Conservation (phyloP, 1,140 invertebrate species). For the Drosophila watanabei region DNA sequence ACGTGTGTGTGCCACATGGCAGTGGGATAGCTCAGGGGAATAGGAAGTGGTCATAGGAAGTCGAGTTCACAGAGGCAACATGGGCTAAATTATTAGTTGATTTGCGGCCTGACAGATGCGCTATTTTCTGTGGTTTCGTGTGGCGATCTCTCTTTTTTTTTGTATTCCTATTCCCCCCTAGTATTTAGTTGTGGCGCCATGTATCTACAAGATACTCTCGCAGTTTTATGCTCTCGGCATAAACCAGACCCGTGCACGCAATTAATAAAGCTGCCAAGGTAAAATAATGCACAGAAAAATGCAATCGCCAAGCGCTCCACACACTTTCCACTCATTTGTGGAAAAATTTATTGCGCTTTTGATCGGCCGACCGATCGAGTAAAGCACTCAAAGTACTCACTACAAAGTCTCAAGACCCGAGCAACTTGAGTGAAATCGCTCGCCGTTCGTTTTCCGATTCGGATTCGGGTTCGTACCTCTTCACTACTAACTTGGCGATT, state of each 20-base stretch:
- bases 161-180: not conserved
- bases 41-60: constrained; percentile 50
- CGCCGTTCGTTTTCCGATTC: constrained; percentile 2
- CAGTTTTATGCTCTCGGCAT: constrained; percentile 50
- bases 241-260: constrained; percentile 61
- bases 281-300: constrained; percentile 71
- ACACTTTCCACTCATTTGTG: constrained; percentile 45
- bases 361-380: constrained; percentile 49
- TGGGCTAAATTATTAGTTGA: constrained; percentile 72
- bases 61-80: constrained; percentile 54
- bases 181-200: constrained; percentile 58
- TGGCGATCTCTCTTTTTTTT: constrained; percentile 28
- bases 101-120: constrained; percentile 69
- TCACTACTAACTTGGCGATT: constrained; percentile 34
- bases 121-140: constrained; percentile 41
- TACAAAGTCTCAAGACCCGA: constrained; percentile 18
- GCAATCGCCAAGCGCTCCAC: constrained; percentile 38
- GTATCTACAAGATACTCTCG: constrained; percentile 16
- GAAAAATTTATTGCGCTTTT: constrained; percentile 71
- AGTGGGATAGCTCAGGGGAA: constrained; percentile 14
- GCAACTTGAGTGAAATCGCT: constrained; percentile 17
- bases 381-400: constrained; percentile 22
- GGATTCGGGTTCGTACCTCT: constrained; percentile 6
- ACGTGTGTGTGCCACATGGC: constrained; percentile 75
- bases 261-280: constrained; percentile 82